phyloP scores from a whole-genome alignment of 2,797 vertebrate genomes.

The Steatocranus sp. region DNA sequence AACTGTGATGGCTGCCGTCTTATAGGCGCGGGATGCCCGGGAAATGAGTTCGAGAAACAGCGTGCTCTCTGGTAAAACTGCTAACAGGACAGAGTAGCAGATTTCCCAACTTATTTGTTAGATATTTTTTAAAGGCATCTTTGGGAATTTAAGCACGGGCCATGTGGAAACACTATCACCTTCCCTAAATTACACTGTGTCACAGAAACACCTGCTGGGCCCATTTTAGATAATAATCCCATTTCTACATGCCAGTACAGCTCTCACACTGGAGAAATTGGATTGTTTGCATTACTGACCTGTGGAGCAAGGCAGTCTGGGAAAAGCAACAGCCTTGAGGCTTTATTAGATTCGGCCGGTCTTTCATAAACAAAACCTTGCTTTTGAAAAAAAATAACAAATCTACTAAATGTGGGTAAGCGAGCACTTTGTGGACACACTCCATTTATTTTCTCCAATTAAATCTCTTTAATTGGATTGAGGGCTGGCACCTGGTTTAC shows the following conservation, averaged over 20 bases:
- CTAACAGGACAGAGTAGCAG: conserved; percentile 19
- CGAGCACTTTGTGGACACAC: conserved; percentile 69
- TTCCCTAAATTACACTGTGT: conserved; percentile 37
- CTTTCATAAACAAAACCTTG: conserved; percentile 71
- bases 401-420: conserved; percentile 55
- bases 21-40: background rate
- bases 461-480: conserved; percentile 76
- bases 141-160: conserved; percentile 34
- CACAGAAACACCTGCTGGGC: conserved; percentile 59
- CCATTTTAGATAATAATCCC: conserved; percentile 66
- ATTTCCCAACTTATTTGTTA: conserved; percentile 24
- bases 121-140: conserved; percentile 42
- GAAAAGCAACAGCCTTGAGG: conserved; percentile 55
- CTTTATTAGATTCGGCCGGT: conserved; percentile 66
- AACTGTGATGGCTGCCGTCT: background rate
- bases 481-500: conserved; percentile 76
- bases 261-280: conserved; percentile 57
- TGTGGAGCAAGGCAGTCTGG: conserved; percentile 60
- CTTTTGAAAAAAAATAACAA: conserved; percentile 48
- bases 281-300: conserved; percentile 73
- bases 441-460: conserved; percentile 76
- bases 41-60: background rate
- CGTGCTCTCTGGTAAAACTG: background rate
- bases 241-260: conserved; percentile 53
- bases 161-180: conserved; percentile 11